Base-by-base conservation (phyloP, 1,140 invertebrate genomes). In the Drosophila pruinosa region DNA sequence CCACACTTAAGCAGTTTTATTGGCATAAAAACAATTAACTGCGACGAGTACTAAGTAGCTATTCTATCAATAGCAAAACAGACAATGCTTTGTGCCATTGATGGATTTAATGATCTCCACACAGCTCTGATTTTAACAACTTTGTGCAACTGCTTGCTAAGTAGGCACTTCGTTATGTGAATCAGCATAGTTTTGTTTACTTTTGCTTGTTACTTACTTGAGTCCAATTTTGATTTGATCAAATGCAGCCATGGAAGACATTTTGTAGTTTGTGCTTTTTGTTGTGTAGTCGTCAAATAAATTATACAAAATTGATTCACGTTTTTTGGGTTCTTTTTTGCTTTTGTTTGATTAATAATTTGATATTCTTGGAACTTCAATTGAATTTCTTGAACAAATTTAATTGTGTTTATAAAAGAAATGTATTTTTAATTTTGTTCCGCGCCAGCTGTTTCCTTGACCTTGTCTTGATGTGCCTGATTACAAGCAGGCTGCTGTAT, bases 181-280 rank as follows among this genome's bases (percentile, higher is more conserved):
- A 14, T 14, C n/a, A 57, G n/a, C 38, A 15, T 36, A 21, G 10
- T 17, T n/a, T n/a, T 58, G 21, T 57, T 17, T 36, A 48, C 31
- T 8, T 61, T 53, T 26, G 15, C 6, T 56, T 56, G 8, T 26
- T 28, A 75, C 89, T 90, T 90, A 90, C 89, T 90, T 90, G 53
- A 90, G 80, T 67, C 89, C 89, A 71, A 90, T 89, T 89, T 90
- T 90, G 43, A 90, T 73, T 72, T 90, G 89, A 77, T 90, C 89
- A 70, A 90, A 72, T 53, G 89, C 81, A 56, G 89, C 80, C 89
- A 90, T 89, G 54, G 89, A 85, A 77, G 83, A 80, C 89, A 90
- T 90, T 63, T 81, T 90, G 63, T 21, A 34, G 28, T 36, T 47
- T 21, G 53, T 64, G 14, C 17, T 47, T 54, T 10, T 41, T 67